Evolutionary conservation across 1,140 invertebrate genomes (phyloP).

Genomic region (Ceratina calcarata): DNA sequence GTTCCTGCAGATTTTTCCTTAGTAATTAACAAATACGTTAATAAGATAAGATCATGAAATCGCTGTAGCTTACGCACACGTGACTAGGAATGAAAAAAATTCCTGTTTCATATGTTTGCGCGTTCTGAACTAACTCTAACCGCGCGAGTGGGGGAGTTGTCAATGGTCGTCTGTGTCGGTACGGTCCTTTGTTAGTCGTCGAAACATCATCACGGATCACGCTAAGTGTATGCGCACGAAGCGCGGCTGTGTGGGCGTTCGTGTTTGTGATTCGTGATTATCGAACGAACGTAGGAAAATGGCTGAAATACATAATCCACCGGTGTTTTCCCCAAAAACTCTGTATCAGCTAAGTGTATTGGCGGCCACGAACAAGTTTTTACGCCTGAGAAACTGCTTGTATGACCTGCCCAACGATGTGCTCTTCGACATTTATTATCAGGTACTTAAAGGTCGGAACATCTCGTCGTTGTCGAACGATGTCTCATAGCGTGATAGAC

Average conservation of each 20-base stretch:
- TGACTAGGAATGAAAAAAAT: too few species aligned
- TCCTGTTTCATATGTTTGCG: too few species aligned
- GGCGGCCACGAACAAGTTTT: conserved; percentile 75
- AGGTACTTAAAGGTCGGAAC: conserved; percentile 80
- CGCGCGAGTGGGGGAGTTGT: conserved; percentile 25
- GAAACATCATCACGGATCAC: conserved; percentile 14
- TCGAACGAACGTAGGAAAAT: conserved; percentile 78
- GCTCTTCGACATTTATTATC: conserved; percentile 85
- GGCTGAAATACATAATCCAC: conserved; percentile 79
- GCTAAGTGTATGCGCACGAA: conserved; percentile 39
- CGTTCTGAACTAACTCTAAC: too few species aligned
- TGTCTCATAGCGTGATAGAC: not conserved
- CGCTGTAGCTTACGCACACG: not conserved
- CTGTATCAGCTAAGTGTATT: conserved; percentile 82
- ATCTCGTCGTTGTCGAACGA: not conserved
- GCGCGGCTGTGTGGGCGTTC: conserved; percentile 42
- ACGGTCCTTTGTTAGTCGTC: conserved; percentile 17
- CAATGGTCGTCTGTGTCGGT: not conserved
- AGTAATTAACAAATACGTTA: not conserved
- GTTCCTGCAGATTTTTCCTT: not conserved
- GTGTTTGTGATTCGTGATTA: conserved; percentile 35
- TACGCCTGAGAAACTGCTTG: conserved; percentile 66
- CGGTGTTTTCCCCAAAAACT: conserved; percentile 80
- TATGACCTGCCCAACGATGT: conserved; percentile 82
- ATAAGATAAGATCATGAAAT: not conserved